Evolutionary conservation across 2,113 vertebrate species (phyloP), one percentile per base, ranked within the genome.

Genomic region (Sterrhoptilus dennistouni): DNA sequence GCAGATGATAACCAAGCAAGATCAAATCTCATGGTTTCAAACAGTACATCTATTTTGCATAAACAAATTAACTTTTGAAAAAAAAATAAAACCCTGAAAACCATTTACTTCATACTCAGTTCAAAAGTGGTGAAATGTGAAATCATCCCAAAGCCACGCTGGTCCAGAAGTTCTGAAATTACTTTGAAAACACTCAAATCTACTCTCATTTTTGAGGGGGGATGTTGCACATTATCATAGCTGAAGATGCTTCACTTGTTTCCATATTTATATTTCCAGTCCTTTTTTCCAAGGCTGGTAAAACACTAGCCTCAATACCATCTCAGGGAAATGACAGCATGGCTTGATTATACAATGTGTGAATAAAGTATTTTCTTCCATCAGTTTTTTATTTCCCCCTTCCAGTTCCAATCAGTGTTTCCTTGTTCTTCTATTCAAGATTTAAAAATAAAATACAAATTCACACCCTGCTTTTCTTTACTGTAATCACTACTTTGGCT

Each of bases 31-130:
- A 80, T 8, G 31, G 44, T 47, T 96, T 85, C 33, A 71, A 77
- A 66, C n/a, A 77, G 82, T 36, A 50, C 1, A 33, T 63, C 61
- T 74, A 52, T 42, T 81, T 93, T 91, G 65, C 28, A 89, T 93
- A 92, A 97, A 89, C 52, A 96, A 92, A 96, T 93, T 92, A 94
- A 94, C 54, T 63, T 42, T 21, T 63, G 33, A 47, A 83, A 95
- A 89, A 59, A 59, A 76, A 60, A 78, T 72, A 59, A 76, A 60
- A 78, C 72, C 65, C 28, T 79, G 33, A 54, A 93, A 83, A 36
- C 24, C 35, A 64, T 81, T 96, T 92, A 61, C 36, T 70, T 90
- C 77, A 49, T 79, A 12, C 23, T 85, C 79, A 40, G 17, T 52
- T 83, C 17, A 75, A 64, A 71, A 92, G 21, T 29, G 19, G 53